phyloP scores from a whole-genome alignment of 2,888 invertebrate species.

The Dolichopus griseipennis region DNA sequence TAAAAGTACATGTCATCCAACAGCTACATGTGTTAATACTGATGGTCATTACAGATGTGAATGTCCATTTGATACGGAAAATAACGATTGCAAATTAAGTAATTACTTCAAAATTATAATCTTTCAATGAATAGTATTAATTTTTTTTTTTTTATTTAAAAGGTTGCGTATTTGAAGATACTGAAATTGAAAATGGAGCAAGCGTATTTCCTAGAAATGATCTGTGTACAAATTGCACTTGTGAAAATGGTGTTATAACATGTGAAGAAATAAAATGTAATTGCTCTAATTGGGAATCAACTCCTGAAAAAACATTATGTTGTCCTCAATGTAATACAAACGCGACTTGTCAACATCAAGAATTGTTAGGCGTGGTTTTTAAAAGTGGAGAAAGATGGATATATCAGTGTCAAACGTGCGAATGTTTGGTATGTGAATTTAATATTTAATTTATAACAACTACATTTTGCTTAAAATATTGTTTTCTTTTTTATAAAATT shows the following conservation, averaged over 20 bases:
- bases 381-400: conserved; percentile 81
- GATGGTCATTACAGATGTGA: conserved; percentile 71
- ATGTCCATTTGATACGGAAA: conserved; percentile 48
- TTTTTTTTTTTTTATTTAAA: no score
- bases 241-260: conserved; percentile 52
- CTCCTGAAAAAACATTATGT: conserved; percentile 49
- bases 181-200: conserved; percentile 53
- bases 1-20: conserved; percentile 69
- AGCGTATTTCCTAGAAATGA: conserved; percentile 45
- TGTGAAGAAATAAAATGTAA: conserved; percentile 63
- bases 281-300: conserved; percentile 44
- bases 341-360: conserved; percentile 69
- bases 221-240: conserved; percentile 46
- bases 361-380: conserved; percentile 63
- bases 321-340: conserved; percentile 73
- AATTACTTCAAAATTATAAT: conserved; percentile 30
- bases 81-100: conserved; percentile 56
- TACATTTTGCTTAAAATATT: no score
- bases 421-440: conserved; percentile 61
- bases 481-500: no score
- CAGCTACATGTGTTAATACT: conserved; percentile 68
- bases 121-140: not conserved
- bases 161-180: conserved; percentile 67
- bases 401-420: conserved; percentile 86
- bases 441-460: no score